phyloP scores from a whole-genome alignment of 2,113 vertebrate species.

The Gulo gulo region DNA sequence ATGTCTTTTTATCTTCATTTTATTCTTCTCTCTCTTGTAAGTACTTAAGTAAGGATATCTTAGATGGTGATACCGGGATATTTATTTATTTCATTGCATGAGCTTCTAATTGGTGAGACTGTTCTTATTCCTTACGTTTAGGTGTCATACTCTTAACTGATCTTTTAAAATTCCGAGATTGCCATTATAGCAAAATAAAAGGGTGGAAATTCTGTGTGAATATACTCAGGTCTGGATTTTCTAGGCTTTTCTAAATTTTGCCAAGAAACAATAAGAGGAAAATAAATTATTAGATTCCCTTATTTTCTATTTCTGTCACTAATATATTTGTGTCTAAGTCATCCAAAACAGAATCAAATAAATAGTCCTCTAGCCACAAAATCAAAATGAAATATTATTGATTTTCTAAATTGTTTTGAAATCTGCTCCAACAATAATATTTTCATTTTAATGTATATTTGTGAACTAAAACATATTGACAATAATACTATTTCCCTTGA shows the following conservation, averaged over 20 bases:
- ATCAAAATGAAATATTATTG: conserved; percentile 65
- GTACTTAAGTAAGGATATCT: not conserved
- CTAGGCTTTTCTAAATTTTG: not conserved
- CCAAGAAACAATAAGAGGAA: not conserved
- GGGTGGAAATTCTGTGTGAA: not conserved
- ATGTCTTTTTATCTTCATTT: not conserved
- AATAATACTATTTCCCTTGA: conserved; percentile 59
- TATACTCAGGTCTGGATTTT: not conserved
- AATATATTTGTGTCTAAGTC: not conserved
- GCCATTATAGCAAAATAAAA: not conserved
- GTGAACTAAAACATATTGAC: conserved; percentile 55
- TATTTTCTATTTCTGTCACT: conserved; percentile 20
- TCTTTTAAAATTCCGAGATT: not conserved
- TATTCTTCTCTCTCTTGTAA: not conserved
- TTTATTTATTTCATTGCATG: not conserved
- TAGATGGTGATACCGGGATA: not conserved
- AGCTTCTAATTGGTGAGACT: not conserved
- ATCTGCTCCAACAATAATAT: conserved; percentile 18
- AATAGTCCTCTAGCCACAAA: not conserved
- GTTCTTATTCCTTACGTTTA: not conserved
- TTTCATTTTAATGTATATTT: conserved; percentile 51
- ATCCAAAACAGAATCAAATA: conserved; percentile 13
- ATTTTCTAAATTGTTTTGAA: conserved; percentile 62
- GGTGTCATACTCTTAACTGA: not conserved
- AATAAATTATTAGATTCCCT: not conserved